Evolutionary conservation across 2,888 invertebrate genomes (phyloP).

Genomic region (Yponomeuta malinellus): DNA sequence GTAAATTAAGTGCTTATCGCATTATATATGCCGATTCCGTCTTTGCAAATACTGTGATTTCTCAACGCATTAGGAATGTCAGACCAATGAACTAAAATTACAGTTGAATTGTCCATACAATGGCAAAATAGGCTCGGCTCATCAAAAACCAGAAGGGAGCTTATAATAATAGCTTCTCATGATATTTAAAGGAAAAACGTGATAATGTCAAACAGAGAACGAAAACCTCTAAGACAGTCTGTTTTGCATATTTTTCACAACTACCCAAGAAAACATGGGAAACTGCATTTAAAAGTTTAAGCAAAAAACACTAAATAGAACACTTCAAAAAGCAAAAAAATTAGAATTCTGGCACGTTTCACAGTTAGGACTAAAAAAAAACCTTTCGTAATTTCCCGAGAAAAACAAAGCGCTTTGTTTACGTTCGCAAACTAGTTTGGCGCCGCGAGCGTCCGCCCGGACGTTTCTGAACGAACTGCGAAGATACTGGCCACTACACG

Average conservation of each 20-base stretch:
- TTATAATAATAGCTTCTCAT: too few relatives aligned
- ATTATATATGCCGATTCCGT: too few relatives aligned
- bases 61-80: too few relatives aligned
- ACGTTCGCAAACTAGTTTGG: conserved; percentile 26
- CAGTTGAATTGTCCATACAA: too few relatives aligned
- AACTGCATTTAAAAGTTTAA: too few relatives aligned
- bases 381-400: conserved; percentile 17
- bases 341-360: not conserved
- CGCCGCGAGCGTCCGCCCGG: conserved; percentile 26
- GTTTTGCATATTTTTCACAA: not conserved
- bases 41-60: too few relatives aligned
- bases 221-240: not conserved
- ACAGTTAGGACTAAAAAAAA: not conserved
- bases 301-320: not conserved
- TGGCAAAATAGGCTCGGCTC: too few relatives aligned
- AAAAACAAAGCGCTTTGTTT: conserved; percentile 36
- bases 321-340: not conserved
- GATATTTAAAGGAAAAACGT: too few relatives aligned
- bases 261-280: not conserved
- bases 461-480: conserved; percentile 31
- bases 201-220: too few relatives aligned
- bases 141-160: too few relatives aligned
- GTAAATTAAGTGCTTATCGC: too few relatives aligned
- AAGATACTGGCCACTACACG: conserved; percentile 15
- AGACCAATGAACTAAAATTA: too few relatives aligned